These are phyloP conservation scores for Philereme transversata DNA, from an alignment of 2,888 invertebrate genomes.

Conservation along the genomic window DNA sequence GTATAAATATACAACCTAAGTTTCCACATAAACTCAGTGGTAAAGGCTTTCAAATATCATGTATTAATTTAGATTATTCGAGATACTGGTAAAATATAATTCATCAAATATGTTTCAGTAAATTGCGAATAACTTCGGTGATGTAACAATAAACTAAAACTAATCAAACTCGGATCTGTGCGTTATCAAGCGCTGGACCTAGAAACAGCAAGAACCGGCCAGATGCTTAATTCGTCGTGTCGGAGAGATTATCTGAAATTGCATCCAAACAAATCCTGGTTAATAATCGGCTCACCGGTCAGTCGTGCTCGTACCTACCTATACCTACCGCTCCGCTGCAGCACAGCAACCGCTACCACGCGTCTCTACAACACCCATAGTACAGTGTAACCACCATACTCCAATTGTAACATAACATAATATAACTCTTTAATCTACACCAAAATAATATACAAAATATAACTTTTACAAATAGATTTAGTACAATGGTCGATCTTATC, in stretches of 20 bases:
- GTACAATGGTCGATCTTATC: no score
- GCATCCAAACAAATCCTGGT: constrained; percentile 29
- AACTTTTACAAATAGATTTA: no score
- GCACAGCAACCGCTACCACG: not conserved
- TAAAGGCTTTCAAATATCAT: no score
- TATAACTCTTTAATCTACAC: no score
- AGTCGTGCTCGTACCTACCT: constrained; percentile 19
- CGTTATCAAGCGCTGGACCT: not conserved
- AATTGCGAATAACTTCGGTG: constrained; percentile 8
- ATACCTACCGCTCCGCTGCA: constrained; percentile 12
- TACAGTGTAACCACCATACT: not conserved
- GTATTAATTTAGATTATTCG: no score
- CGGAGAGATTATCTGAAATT: constrained; percentile 32
- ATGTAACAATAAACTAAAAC: constrained; percentile 15
- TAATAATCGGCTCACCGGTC: constrained; percentile 22
- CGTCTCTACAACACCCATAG: not conserved
- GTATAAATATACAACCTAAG: no score
- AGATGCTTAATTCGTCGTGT: constrained; percentile 25
- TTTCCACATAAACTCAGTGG: no score
- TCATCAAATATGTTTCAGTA: constrained; percentile 4
- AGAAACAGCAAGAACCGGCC: constrained; percentile 3
- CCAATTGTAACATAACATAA: no score
- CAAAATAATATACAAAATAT: no score
- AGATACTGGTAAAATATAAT: no score
- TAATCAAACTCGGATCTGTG: constrained; percentile 17